Evolutionary conservation across 2,797 vertebrate species (phyloP), one percentile per base, ranked within the genome.

Genomic region (Lutra lutra): DNA sequence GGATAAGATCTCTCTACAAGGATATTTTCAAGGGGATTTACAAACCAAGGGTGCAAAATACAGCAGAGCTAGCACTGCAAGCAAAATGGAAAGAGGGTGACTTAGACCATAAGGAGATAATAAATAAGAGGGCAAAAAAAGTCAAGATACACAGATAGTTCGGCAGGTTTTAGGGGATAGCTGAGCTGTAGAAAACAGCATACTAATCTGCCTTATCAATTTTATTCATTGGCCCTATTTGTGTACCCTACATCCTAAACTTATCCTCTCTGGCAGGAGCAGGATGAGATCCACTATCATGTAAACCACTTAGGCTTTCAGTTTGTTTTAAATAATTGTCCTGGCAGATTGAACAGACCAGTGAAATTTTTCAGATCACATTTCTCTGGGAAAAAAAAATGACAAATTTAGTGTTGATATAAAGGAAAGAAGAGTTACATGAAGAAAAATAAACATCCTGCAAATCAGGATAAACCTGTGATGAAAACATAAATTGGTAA

Each of bases 51-150:
- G 58, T 96, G n/a, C 58, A 40, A 93, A 92, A 86, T 56, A 64
- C 0, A 83, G 58, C 72, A 66, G 11, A 1, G 70, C 89, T 97
- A 96, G 32, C 29, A 3, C 72, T 92, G 51, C 21, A 25, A 66
- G 97, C 27, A n/a, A 92, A 94, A 94, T 0, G n/a, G 54, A 90
- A 82, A 96, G 72, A 93, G 79, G 93, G 96, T 91, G 94, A 96
- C 78, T 97, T 43, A 91, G 21, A n/a, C 2, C 4, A 1, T 14
- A 82, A 79, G 43, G n/a, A 94, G 86, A 92, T 94, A 97, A 98
- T 98, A 97, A 98, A 97, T 98, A 94, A 98, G 38, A 0, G 0
- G 17, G 11, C 18, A 62, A 2, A 89, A 89, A 90, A 66, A 89
- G 11, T 66, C 25, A 92, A 95, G 56, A 96, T 70, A 86, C 32